Conservation (phyloP, 2,888 invertebrate genomes). For the Argyresthia goedartella region DNA sequence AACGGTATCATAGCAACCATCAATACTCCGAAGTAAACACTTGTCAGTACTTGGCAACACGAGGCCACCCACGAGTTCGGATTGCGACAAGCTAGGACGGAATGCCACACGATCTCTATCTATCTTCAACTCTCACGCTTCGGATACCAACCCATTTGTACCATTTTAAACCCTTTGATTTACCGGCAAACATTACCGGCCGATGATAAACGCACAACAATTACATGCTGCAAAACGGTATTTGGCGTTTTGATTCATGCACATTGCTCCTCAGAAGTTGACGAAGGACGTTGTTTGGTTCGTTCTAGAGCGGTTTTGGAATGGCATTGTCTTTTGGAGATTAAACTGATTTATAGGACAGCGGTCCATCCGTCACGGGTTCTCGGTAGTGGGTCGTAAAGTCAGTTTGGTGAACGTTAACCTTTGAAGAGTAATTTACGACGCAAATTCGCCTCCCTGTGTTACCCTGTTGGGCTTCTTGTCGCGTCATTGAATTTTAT, state of each 20-base stretch:
- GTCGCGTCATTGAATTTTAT: background rate
- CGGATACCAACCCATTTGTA: background rate
- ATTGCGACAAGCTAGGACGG: background rate
- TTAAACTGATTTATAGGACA: slow-evolving; percentile 62
- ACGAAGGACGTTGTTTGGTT: background rate
- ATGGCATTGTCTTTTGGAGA: slow-evolving; percentile 38
- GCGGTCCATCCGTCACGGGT: slow-evolving; percentile 43
- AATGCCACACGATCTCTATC: background rate
- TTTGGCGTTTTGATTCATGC: slow-evolving; percentile 47
- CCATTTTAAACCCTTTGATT: slow-evolving; percentile 1
- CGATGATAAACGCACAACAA: slow-evolving; percentile 11
- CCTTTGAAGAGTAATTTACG: slow-evolving; percentile 34
- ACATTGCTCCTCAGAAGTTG: slow-evolving; percentile 8
- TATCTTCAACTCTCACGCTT: background rate
- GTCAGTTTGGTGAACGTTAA: slow-evolving; percentile 31
- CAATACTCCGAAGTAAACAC: background rate
- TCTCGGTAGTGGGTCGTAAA: slow-evolving; percentile 51
- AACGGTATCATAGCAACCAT: background rate
- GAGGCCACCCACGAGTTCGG: background rate
- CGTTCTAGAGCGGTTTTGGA: slow-evolving; percentile 12
- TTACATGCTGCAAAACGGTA: slow-evolving; percentile 38
- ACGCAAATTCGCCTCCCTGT: background rate
- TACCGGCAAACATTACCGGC: background rate
- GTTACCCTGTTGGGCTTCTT: background rate
- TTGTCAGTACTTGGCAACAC: no score